Evolutionary conservation across 2,797 vertebrate genomes (phyloP).

Genomic region (Acestrorhynchus altus): DNA sequence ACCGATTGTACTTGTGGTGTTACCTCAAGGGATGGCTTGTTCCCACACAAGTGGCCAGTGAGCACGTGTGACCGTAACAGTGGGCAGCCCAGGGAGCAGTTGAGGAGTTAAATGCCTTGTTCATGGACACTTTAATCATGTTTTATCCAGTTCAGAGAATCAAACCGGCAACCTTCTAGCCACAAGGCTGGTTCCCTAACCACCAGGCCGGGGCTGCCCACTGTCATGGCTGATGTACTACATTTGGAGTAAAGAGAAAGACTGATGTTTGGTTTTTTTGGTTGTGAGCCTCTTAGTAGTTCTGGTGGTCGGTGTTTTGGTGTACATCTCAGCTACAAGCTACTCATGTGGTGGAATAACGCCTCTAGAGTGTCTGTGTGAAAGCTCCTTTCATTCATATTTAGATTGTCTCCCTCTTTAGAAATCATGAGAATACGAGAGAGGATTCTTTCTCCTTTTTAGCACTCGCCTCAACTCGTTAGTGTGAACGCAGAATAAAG

Average conservation of each 20-base stretch:
- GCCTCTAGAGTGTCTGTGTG: neutral
- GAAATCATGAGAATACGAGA: neutral
- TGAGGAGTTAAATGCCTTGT: too few relatives aligned
- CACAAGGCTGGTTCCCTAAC: too few relatives aligned
- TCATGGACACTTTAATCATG: too few relatives aligned
- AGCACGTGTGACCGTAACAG: too few relatives aligned
- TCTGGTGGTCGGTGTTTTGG: neutral
- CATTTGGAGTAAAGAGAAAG: neutral
- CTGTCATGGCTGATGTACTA: neutral
- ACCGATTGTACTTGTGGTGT: too few relatives aligned
- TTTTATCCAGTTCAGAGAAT: too few relatives aligned
- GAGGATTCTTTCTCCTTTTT: neutral
- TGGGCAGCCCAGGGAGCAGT: too few relatives aligned
- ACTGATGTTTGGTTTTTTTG: neutral
- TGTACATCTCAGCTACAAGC: neutral
- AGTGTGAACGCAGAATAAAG: neutral
- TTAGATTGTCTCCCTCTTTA: neutral
- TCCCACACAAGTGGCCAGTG: too few relatives aligned
- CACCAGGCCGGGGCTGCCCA: too few relatives aligned
- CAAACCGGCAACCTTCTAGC: too few relatives aligned
- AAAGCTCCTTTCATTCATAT: slow-evolving; percentile 6
- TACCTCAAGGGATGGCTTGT: too few relatives aligned
- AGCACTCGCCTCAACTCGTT: slow-evolving; percentile 3
- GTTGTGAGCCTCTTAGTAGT: neutral
- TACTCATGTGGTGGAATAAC: neutral